Conservation (phyloP, 2,797 vertebrate species). For the Anableps anableps region DNA sequence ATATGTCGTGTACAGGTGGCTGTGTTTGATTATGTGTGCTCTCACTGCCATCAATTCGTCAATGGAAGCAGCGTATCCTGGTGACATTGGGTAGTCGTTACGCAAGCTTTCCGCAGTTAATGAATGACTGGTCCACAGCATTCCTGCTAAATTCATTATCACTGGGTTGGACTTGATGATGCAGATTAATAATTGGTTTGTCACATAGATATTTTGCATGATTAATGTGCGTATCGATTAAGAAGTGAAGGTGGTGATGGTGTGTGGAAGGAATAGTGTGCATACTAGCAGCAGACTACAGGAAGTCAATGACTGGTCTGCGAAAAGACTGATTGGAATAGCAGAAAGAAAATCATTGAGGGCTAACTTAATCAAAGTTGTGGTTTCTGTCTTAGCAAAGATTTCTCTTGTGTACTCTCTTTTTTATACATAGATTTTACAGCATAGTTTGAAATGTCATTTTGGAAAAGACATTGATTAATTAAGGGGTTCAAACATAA, state of each 20-base stretch:
- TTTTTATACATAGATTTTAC: constrained; percentile 2
- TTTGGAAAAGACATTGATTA: background rate
- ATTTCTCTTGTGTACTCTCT: background rate
- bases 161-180: constrained; percentile 84
- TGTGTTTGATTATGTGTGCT: background rate
- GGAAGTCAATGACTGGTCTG: constrained; percentile 74
- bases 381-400: constrained; percentile 33
- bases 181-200: constrained; percentile 89
- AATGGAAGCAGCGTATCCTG: constrained; percentile 77
- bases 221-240: constrained; percentile 89
- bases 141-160: constrained; percentile 88
- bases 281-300: constrained; percentile 68
- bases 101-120: constrained; percentile 86
- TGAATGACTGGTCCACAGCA: constrained; percentile 86
- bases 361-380: constrained; percentile 75
- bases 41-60: constrained; percentile 47
- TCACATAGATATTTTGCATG: constrained; percentile 82
- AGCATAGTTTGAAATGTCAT: background rate
- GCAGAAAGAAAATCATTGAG: constrained; percentile 62
- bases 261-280: constrained; percentile 69
- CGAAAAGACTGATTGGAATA: constrained; percentile 62
- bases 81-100: constrained; percentile 86
- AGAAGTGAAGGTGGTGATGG: constrained; percentile 46
- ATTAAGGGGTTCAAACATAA: background rate
- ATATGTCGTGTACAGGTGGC: background rate